Evolutionary conservation across 2,113 vertebrate genomes (phyloP).

Genomic region (Apeltes quadracus): DNA sequence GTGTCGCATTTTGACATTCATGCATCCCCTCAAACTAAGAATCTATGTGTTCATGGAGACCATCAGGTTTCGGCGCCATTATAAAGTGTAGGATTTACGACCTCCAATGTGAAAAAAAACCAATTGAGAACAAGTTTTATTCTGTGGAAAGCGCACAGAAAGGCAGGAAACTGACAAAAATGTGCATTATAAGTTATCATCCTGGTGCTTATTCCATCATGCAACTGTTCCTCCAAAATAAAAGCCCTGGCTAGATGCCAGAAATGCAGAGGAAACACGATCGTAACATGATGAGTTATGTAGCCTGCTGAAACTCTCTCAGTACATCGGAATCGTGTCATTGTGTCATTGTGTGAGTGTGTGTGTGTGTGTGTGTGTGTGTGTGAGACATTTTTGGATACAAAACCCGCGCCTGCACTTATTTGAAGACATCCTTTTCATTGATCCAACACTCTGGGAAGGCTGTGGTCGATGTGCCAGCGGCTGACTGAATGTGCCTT

Average conservation of each 20-base stretch:
- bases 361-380: neutral
- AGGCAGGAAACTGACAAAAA: constrained; percentile 16
- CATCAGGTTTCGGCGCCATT: neutral
- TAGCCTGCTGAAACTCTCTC: neutral
- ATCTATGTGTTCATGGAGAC: too few species aligned
- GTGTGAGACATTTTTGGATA: neutral
- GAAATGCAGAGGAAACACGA: neutral
- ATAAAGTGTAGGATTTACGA: neutral
- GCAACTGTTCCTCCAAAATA: neutral
- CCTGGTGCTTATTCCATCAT: neutral
- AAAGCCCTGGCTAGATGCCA: neutral
- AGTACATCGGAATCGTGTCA: too few species aligned
- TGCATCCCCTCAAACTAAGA: too few species aligned
- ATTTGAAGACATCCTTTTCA: constrained; percentile 7
- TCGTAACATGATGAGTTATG: neutral
- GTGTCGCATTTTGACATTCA: neutral
- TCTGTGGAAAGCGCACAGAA: neutral
- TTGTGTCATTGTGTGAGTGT: too few species aligned
- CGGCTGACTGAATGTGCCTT: neutral
- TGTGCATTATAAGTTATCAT: neutral
- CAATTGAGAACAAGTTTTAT: neutral
- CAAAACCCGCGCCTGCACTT: neutral
- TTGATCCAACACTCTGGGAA: constrained; percentile 9
- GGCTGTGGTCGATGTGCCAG: constrained; percentile 9
- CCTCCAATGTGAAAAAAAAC: neutral